Base-by-base conservation (phyloP, 2,888 invertebrate species). In the Fragum whitleyi region DNA sequence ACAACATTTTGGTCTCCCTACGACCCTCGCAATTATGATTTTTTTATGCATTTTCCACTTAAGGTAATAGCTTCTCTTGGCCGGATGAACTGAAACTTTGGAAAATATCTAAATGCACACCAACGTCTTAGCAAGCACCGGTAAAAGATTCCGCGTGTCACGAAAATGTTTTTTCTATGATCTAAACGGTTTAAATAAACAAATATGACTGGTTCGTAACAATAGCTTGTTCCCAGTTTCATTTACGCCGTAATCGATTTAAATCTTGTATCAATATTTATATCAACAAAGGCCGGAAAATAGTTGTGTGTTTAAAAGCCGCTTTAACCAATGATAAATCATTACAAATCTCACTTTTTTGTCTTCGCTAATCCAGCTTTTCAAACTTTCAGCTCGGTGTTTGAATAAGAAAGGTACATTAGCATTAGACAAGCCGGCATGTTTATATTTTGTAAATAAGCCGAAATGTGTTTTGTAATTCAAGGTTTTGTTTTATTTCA, bases 231-330 rank as follows among this genome's bases (percentile, higher is more conserved):
- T 23, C 65, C 65, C 23, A 11, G 65, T 42, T 42, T 42, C 65
- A 65, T 26, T 42, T 42, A 42, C 16, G 42, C 16, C 28, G 26
- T 14, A 23, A 65, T 39, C 42, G 65, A 65, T 65, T 42, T 32
- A 65, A 36, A 42, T 42, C 65, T 23, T 42, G 26, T 39, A 3
- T 42, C 65, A 65, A 65, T 42, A 65, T 65, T 39, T 39, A 65
- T 42, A 65, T 19, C 28, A 65, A 65, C 39, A 42, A 65, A 42
- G 21, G 9, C 65, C 65, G 65, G 65, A 65, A 65, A 65, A 39
- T 42, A 65, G 65, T 65, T 42, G 65, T 42, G 21, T 65, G 65
- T 65, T n/a, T 65, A 21, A 65, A 42, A 36, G 65, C 42, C 65
- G 65, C 65, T 65, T 65, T 7, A 23, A 65, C 36, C 65, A 65